phyloP scores from a whole-genome alignment of 2,113 vertebrate species.

The Parus major region DNA sequence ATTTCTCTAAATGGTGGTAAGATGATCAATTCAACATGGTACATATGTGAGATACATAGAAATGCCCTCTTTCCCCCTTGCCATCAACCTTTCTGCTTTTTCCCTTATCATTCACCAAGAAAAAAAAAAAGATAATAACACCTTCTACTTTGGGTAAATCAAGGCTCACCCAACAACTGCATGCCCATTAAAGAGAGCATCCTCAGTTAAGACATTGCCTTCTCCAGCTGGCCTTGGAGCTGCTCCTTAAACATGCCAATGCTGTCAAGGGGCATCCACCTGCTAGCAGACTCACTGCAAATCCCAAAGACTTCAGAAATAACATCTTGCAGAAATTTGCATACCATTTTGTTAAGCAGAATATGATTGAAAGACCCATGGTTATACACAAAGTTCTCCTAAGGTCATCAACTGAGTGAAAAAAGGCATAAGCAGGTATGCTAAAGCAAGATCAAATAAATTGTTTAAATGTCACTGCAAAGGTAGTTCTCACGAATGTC shows the following conservation, averaged over 20 bases:
- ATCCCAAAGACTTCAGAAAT: constrained; percentile 32
- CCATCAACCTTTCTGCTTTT: not conserved
- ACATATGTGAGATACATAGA: not conserved
- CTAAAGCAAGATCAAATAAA: constrained; percentile 78
- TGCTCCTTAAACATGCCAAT: not conserved
- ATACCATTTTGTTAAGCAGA: constrained; percentile 51
- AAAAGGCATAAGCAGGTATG: constrained; percentile 76
- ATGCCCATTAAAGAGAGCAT: not conserved
- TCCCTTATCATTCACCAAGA: not conserved
- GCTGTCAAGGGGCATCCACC: not conserved
- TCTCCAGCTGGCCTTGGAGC: not conserved
- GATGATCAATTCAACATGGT: not conserved
- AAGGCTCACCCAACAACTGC: not conserved
- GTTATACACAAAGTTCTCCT: constrained; percentile 73
- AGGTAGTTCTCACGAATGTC: constrained; percentile 73
- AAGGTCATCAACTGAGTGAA: constrained; percentile 65
- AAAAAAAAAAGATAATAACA: not conserved
- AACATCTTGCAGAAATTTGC: constrained; percentile 11
- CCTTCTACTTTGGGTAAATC: not conserved
- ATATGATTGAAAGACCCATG: constrained; percentile 56
- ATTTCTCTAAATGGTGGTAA: not conserved
- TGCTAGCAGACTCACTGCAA: not conserved
- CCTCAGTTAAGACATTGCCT: not conserved
- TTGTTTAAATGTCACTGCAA: constrained; percentile 75
- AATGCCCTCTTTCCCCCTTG: not conserved